A percentile compares a stretch with the other conserved stretches of the same genome.
phyloP scores from a whole-genome alignment of 2,113 vertebrate genomes.

The cattle (Bos taurus) region ARS-UCD2.0 NC_037338.1:35230001-35230500 shows the following conservation, averaged over 20 bases:
- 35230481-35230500: background rate
- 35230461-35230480: background rate
- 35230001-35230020: background rate
- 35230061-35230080: background rate
- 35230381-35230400: background rate
- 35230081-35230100: background rate
- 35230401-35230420: background rate
- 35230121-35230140: background rate
- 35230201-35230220: background rate
- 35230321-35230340: background rate
- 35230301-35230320: background rate
- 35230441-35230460: background rate
- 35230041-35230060: background rate
- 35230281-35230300: background rate
- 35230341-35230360: background rate
- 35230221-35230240: background rate
- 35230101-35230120: background rate
- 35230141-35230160: background rate
- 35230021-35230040: background rate
- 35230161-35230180: background rate
- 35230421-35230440: background rate
- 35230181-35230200: background rate
- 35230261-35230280: background rate
- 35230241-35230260: background rate
- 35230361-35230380: background rate